Percentiles rank a stretch among this genome's conserved stretches.
These are phyloP conservation scores for Bombus soroeensis DNA, from an alignment of 1,140 invertebrate species.

Conservation along the genomic window DNA sequence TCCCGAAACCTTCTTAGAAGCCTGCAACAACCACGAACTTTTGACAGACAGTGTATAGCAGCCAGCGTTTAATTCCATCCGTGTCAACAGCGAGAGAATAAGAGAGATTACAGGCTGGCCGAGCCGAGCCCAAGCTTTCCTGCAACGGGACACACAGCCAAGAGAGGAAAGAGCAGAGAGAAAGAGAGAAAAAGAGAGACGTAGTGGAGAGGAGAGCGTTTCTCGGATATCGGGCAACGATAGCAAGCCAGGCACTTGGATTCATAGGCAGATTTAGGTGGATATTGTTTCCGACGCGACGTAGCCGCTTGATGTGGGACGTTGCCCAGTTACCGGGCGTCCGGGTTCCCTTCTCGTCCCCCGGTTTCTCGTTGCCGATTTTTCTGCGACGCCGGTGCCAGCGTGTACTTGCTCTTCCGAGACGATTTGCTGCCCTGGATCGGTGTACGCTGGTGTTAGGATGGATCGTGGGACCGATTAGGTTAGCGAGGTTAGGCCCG, in stretches of 20 bases:
- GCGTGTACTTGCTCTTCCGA: slow-evolving; percentile 1
- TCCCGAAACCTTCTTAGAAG: background rate
- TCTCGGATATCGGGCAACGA: slow-evolving; percentile 37
- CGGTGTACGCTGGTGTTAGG: background rate
- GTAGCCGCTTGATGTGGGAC: slow-evolving; percentile 29
- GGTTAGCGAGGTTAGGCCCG: background rate
- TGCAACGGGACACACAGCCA: slow-evolving; percentile 14
- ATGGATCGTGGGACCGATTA: background rate
- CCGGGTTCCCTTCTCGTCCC: slow-evolving; percentile 27
- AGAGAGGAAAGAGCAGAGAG: background rate
- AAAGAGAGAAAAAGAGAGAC: background rate
- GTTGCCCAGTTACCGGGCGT: slow-evolving; percentile 22
- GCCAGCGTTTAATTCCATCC: background rate
- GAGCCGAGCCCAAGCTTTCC: slow-evolving; percentile 10
- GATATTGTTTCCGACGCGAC: slow-evolving; percentile 43
- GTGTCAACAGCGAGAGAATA: background rate
- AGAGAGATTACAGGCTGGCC: background rate
- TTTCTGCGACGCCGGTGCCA: slow-evolving; percentile 22
- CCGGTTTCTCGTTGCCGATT: background rate
- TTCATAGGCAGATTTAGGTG: slow-evolving; percentile 51
- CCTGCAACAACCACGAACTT: background rate
- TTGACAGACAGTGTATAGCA: background rate
- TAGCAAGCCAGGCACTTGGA: slow-evolving; percentile 1
- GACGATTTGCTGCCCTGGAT: slow-evolving; percentile 5
- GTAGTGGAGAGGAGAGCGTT: background rate